Evolutionary conservation across 2,888 invertebrate species (phyloP), one percentile per base, ranked within the genome.

Genomic region (Drosophila neonasuta): DNA sequence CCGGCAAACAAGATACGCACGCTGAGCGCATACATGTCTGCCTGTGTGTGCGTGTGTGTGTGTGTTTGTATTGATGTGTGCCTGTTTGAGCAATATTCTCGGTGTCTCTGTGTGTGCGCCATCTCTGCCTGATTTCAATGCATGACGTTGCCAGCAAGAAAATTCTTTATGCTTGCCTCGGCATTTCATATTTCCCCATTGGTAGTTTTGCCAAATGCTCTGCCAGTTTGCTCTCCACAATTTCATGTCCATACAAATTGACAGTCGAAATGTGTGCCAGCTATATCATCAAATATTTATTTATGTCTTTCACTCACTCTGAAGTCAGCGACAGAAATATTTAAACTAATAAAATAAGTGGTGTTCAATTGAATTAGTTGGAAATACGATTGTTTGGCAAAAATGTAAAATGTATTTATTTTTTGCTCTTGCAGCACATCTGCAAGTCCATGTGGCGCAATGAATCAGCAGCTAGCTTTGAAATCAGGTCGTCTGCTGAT

Each of bases 171-270:
- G 75, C 69, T 69, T 68, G 79, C 54, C 72, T 69, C 68, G 62
- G 79, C 83, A 80, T 65, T 71, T 83, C 74, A 74, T 54, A 64
- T 72, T 61, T 73, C 45, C 57, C 57, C 55, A 52, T 56, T 71
- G 52, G 20, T 45, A 44, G 63, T 59, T 59, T 56, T 49, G n/a
- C 48, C 36, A 45, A 45, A 60, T 57, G 56, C 68, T 48, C 74
- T 61, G 48, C 74, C 58, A 61, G 50, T 63, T 63, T 45, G 54
- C 63, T 45, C n/a, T 10, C 4, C 1, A 20, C 17, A 2, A 29
- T 13, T 17, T 34, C 8, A n/a, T 32, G 45, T 50, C 15, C 66
- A 50, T 44, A 15, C 17, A 41, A 52, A 52, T n/a, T 30, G 54
- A 20, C 42, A 29, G 50, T 20, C 36, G 20, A 50, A 20, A 20